A percentile compares a stretch with the other conserved stretches of the same genome.
Conservation (phyloP, 2,888 invertebrate genomes). For the Scaptomyza parva region DNA sequence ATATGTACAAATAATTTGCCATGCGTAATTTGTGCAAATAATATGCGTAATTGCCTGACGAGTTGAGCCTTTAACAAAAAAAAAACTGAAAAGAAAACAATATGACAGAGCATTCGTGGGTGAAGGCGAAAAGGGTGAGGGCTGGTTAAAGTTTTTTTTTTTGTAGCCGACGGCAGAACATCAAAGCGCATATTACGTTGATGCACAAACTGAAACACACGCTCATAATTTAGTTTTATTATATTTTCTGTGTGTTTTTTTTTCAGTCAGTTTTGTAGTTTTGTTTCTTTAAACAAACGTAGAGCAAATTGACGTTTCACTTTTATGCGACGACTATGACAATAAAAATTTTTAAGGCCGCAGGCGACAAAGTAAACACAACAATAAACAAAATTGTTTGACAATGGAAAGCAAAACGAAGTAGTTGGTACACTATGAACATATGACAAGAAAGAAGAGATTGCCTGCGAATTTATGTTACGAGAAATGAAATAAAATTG, state of each 20-base stretch:
- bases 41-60: conserved; percentile 72
- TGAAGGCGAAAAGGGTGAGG: neutral
- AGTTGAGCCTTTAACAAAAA: conserved; percentile 26
- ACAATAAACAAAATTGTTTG: conserved; percentile 54
- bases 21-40: conserved; percentile 81
- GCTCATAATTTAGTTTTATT: conserved; percentile 4
- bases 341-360: conserved; percentile 72
- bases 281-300: conserved; percentile 51
- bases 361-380: conserved; percentile 80
- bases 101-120: neutral
- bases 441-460: neutral
- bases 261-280: neutral
- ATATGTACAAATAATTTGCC: conserved; percentile 68
- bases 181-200: conserved; percentile 64
- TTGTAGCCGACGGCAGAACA: conserved; percentile 54
- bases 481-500: too few relatives aligned
- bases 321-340: conserved; percentile 61
- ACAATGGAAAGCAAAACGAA: conserved; percentile 13
- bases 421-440: conserved; percentile 16
- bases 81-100: conserved; percentile 18
- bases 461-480: too few relatives aligned
- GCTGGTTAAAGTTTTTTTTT: conserved; percentile 19
- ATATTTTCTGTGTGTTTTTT: conserved; percentile 1
- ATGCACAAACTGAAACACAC: conserved; percentile 25
- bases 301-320: conserved; percentile 44